Evolutionary conservation across 2,888 invertebrate genomes (phyloP).

Genomic region (Caenorhabditis plicata): DNA sequence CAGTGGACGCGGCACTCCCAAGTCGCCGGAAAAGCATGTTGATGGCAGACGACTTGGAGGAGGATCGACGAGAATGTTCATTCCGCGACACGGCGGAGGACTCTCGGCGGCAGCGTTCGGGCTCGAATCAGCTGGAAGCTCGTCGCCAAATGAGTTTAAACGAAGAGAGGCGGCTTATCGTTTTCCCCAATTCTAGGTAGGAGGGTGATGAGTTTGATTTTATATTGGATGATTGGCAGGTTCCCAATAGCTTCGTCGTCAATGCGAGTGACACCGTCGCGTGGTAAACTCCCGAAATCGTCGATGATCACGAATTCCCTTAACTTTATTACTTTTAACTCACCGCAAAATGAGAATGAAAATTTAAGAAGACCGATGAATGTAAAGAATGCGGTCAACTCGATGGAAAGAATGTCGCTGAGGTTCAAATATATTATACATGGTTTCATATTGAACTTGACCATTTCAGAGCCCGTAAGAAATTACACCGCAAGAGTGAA

Average conservation of each 20-base stretch:
- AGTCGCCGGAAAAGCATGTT: conserved; percentile 32
- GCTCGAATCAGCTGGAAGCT: conserved; percentile 6
- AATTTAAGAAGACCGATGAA: too few relatives aligned
- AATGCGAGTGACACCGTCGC: conserved; percentile 10
- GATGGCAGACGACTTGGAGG: conserved; percentile 21
- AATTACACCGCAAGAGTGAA: conserved; percentile 8
- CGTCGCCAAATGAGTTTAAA: conserved; percentile 25
- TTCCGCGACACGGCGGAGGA: conserved; percentile 31
- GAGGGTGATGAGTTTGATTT: not conserved
- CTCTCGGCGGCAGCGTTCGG: conserved; percentile 26
- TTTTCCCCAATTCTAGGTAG: conserved; percentile 47
- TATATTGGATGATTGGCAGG: not conserved
- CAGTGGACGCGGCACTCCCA: conserved; percentile 2
- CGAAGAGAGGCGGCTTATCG: conserved; percentile 30
- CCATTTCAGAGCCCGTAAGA: conserved; percentile 22
- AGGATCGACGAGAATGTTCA: conserved; percentile 31
- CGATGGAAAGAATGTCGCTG: conserved; percentile 22
- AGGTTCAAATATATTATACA: not conserved
- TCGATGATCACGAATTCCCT: too few relatives aligned
- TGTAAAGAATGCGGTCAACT: too few relatives aligned
- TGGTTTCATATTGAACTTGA: not conserved
- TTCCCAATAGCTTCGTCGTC: conserved; percentile 26
- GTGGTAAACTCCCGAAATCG: not conserved
- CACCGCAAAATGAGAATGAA: too few relatives aligned
- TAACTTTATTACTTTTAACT: too few relatives aligned